Evolutionary conservation across 2,797 vertebrate species (phyloP).

Genomic region (Thaleichthys pacificus): DNA sequence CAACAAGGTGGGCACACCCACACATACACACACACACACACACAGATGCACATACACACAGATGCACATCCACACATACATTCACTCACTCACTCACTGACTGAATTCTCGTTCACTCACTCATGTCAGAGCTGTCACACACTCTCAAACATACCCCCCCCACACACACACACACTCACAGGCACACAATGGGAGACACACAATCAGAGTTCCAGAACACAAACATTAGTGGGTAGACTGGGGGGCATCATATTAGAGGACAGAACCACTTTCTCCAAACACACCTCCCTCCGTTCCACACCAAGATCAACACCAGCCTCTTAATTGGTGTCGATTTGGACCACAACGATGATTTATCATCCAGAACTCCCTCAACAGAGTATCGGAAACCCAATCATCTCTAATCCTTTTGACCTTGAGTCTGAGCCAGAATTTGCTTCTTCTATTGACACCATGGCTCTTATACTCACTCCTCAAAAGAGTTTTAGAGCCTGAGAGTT

Average conservation of each 20-base stretch:
- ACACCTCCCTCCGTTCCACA: constrained; percentile 58
- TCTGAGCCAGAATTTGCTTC: constrained; percentile 49
- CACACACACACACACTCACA: constrained; percentile 15
- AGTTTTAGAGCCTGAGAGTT: constrained; percentile 58
- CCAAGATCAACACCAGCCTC: constrained; percentile 70
- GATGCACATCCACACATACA: constrained; percentile 23
- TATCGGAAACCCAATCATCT: constrained; percentile 76
- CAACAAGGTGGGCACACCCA: constrained; percentile 19
- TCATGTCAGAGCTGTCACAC: neutral
- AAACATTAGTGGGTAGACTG: neutral
- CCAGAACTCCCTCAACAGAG: constrained; percentile 66
- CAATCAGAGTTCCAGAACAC: neutral
- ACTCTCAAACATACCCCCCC: neutral
- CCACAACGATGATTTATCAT: constrained; percentile 75
- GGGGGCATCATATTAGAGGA: neutral
- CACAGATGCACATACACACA: constrained; percentile 25
- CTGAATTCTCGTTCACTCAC: constrained; percentile 13
- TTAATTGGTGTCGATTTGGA: constrained; percentile 77
- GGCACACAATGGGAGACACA: constrained; percentile 1
- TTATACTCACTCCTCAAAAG: constrained; percentile 29
- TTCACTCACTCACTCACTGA: neutral
- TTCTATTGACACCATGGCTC: constrained; percentile 12
- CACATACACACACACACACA: neutral
- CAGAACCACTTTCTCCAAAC: constrained; percentile 43
- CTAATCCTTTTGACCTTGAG: constrained; percentile 79